Evolutionary conservation across 2,888 invertebrate species (phyloP).

Genomic region (Stenodera caucasica): DNA sequence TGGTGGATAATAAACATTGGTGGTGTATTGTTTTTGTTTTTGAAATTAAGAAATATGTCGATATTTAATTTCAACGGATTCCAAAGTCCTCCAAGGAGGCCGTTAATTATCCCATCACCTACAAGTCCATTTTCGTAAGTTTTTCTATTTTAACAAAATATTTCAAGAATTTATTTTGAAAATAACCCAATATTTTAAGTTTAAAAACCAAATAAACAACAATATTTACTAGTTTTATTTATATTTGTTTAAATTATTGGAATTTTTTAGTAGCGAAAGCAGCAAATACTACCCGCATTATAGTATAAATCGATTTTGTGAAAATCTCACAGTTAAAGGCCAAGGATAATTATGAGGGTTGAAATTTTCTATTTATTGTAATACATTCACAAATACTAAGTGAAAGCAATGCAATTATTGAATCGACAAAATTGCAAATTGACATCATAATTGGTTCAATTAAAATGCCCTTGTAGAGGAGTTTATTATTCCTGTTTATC

Average conservation of each 20-base stretch:
- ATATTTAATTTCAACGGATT: constrained; percentile 45
- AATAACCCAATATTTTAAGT: no score
- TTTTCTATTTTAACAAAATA: constrained; percentile 9
- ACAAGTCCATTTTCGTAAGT: constrained; percentile 52
- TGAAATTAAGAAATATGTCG: constrained; percentile 34
- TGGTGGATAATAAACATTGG: constrained; percentile 12
- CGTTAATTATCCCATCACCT: constrained; percentile 46
- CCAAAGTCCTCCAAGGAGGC: constrained; percentile 45
- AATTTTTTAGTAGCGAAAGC: neutral
- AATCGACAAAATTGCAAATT: neutral
- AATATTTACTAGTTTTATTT: neutral
- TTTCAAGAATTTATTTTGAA: no score
- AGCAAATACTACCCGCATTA: neutral
- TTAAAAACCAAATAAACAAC: neutral
- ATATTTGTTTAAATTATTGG: neutral
- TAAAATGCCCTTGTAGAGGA: neutral
- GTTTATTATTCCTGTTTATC: neutral
- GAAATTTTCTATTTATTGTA: no score
- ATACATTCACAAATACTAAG: neutral
- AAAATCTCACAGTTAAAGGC: neutral
- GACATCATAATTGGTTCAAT: constrained; percentile 1
- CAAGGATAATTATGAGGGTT: no score
- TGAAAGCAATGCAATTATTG: neutral
- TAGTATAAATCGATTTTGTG: neutral
- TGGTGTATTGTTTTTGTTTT: constrained; percentile 15